Percentiles rank a stretch among this genome's conserved stretches.
phyloP scores from a whole-genome alignment of 2,113 vertebrate species.

The Corynorhinus townsendii region DNA sequence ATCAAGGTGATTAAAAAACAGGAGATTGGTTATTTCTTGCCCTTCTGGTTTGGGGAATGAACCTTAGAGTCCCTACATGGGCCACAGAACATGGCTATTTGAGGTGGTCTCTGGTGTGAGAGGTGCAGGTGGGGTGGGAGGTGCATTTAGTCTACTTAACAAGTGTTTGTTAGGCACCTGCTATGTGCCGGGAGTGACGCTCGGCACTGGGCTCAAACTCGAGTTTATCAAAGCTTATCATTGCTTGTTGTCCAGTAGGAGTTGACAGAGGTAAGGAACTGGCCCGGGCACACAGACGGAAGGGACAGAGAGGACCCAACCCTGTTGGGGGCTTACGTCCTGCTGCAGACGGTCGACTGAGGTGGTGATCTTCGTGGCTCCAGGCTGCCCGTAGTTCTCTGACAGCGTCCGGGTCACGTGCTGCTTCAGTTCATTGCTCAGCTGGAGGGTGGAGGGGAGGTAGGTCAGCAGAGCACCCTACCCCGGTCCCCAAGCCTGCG shows the following conservation, averaged over 20 bases:
- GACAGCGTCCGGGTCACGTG: slow-evolving; percentile 85
- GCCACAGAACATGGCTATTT: background rate
- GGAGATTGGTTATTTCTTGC: rapidly evolving
- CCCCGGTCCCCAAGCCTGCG: rapidly evolving
- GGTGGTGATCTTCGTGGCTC: slow-evolving; percentile 80
- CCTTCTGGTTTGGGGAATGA: background rate
- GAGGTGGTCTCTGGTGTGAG: background rate
- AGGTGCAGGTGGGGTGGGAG: background rate
- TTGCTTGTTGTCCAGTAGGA: background rate
- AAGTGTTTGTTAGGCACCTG: background rate
- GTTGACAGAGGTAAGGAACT: background rate
- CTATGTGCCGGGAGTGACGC: background rate
- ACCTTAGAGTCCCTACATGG: background rate
- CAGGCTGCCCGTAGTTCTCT: slow-evolving; percentile 83
- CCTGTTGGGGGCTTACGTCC: slow-evolving; percentile 77
- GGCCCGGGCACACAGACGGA: background rate
- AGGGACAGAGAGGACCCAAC: background rate
- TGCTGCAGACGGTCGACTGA: slow-evolving; percentile 88
- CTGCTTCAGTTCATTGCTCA: slow-evolving; percentile 87
- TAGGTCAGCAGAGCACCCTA: rapidly evolving
- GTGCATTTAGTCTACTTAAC: background rate
- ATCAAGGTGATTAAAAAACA: too few relatives aligned
- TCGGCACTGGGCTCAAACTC: background rate
- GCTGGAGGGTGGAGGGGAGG: slow-evolving; percentile 64
- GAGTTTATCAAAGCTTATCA: rapidly evolving